Evolutionary conservation across 2,797 vertebrate species (phyloP).

Genomic region (Typhlichthys eigenmanni): DNA sequence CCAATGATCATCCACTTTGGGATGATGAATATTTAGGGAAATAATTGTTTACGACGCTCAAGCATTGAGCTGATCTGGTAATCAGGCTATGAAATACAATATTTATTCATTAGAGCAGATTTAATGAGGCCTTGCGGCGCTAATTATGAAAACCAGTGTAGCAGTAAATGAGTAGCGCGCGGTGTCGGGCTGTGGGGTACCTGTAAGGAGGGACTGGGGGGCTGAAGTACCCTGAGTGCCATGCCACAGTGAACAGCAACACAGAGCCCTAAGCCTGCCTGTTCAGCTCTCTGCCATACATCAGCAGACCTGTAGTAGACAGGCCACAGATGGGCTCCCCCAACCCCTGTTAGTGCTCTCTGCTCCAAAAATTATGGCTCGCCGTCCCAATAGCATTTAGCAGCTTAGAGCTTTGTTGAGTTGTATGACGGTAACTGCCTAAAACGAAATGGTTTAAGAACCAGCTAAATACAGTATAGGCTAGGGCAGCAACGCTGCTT

Average conservation of each 20-base stretch:
- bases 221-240: conserved; percentile 87
- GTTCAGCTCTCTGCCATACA: conserved; percentile 75
- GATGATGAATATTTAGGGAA: conserved; percentile 97
- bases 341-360: conserved; percentile 26
- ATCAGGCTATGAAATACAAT: conserved; percentile 99
- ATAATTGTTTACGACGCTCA: conserved; percentile 99
- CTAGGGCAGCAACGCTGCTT: conserved; percentile 6
- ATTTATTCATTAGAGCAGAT: conserved; percentile 99
- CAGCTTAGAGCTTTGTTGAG: conserved; percentile 30
- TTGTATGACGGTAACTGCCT: conserved; percentile 10
- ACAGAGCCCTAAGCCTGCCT: conserved; percentile 73
- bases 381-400: conserved; percentile 33
- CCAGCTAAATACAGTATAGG: conserved; percentile 2
- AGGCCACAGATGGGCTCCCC: conserved; percentile 60
- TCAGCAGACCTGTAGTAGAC: conserved; percentile 73
- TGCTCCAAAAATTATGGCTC: conserved; percentile 27
- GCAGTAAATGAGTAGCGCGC: conserved; percentile 99
- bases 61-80: conserved; percentile 99
- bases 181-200: conserved; percentile 91
- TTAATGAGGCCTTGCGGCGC: conserved; percentile 99
- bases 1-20: conserved; percentile 91
- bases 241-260: conserved; percentile 79
- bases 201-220: conserved; percentile 94
- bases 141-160: conserved; percentile 99
- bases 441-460: not conserved